Conservation (phyloP, 2,113 vertebrate genomes). For the Callipepla squamata region DNA sequence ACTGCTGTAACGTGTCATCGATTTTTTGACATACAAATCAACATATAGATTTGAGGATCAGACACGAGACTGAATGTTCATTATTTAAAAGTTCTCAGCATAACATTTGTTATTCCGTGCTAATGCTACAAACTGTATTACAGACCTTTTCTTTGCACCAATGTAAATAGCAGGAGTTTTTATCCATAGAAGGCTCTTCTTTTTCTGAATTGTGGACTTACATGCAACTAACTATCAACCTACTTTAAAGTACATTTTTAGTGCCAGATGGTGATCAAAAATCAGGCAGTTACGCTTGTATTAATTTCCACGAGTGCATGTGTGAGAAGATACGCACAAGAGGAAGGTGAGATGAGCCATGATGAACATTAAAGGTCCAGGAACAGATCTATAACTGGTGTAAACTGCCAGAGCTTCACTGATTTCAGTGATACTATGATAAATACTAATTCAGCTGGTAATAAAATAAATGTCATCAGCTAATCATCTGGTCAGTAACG, state of each 20-base stretch:
- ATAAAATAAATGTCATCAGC: neutral
- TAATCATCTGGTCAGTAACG: neutral
- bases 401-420: slow-evolving; percentile 49
- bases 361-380: neutral
- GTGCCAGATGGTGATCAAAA: neutral
- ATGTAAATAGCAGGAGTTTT: neutral
- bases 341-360: slow-evolving; percentile 21
- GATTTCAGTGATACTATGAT: neutral
- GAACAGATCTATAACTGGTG: neutral
- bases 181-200: neutral
- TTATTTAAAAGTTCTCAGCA: neutral
- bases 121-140: neutral
- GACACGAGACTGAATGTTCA: neutral
- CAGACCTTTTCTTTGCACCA: neutral
- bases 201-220: neutral
- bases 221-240: neutral
- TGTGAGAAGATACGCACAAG: neutral
- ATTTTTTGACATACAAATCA: neutral
- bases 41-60: neutral
- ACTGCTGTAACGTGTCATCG: neutral
- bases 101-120: neutral
- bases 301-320: neutral
- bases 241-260: neutral
- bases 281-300: neutral
- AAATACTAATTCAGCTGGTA: slow-evolving; percentile 23